Evolutionary conservation across 2,113 vertebrate genomes (phyloP).

Genomic region (Diphyllodes magnificus): DNA sequence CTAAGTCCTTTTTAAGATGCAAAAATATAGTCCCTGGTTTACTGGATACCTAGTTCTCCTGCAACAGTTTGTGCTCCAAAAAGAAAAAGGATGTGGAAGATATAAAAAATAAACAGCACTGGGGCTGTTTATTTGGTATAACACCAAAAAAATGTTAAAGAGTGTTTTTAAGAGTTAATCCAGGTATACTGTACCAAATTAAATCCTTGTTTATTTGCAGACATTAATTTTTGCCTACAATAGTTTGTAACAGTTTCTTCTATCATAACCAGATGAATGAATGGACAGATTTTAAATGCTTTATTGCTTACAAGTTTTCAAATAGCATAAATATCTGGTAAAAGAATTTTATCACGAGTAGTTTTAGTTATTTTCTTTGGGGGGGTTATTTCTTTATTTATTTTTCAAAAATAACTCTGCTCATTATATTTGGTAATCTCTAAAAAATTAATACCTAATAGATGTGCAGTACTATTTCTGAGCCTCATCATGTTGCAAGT

Average conservation of each 20-base stretch:
- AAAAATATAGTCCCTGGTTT: neutral
- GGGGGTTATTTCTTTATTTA: neutral
- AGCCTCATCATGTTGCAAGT: neutral
- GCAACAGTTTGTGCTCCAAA: neutral
- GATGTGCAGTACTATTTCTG: neutral
- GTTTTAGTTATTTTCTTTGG: neutral
- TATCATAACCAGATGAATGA: neutral
- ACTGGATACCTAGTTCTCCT: neutral
- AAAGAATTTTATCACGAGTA: neutral
- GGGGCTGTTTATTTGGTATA: neutral
- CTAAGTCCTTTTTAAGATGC: neutral
- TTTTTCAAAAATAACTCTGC: neutral
- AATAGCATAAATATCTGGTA: neutral
- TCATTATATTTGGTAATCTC: neutral
- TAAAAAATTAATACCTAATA: neutral
- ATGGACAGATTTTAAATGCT: conserved; percentile 48
- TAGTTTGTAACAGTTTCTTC: neutral
- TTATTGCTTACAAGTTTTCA: conserved; percentile 2
- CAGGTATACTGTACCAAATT: neutral
- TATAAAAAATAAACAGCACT: neutral
- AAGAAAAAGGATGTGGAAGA: neutral
- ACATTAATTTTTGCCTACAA: neutral
- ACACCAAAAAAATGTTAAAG: neutral
- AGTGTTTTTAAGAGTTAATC: neutral
- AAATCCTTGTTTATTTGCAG: neutral